These are phyloP conservation scores for Grantiella picta DNA, from an alignment of 2,113 vertebrate genomes.

Conservation along the genomic window DNA sequence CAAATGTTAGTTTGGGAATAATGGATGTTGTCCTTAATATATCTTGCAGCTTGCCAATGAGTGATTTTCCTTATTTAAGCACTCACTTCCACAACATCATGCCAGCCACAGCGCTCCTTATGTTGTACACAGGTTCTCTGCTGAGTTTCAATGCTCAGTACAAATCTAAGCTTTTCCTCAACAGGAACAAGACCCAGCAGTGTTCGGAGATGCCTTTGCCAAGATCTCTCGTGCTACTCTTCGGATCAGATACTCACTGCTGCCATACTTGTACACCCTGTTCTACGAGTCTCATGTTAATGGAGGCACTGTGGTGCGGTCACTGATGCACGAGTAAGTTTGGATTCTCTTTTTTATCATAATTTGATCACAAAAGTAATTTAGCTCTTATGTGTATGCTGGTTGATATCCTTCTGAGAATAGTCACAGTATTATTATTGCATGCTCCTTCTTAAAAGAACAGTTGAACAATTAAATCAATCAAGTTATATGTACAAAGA, in stretches of 20 bases:
- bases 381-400: neutral
- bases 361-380: neutral
- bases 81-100: rapidly evolving
- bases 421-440: neutral
- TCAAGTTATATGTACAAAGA: neutral
- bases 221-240: constrained; percentile 74
- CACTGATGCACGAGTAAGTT: constrained; percentile 86
- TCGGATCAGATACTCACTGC: constrained; percentile 84
- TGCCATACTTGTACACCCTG: constrained; percentile 86
- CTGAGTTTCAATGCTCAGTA: neutral
- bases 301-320: constrained; percentile 80
- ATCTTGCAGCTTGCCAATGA: neutral
- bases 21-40: neutral
- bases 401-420: neutral
- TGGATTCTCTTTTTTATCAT: neutral
- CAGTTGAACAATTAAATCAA: neutral
- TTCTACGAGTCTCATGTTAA: constrained; percentile 80
- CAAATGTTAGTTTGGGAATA: neutral
- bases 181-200: constrained; percentile 78
- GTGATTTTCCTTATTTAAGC: neutral
- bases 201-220: constrained; percentile 75
- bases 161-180: neutral
- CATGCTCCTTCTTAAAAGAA: neutral
- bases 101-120: neutral
- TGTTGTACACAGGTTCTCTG: neutral